Conservation (phyloP, 2,888 invertebrate species). For the Gisinianus flammeolus region DNA sequence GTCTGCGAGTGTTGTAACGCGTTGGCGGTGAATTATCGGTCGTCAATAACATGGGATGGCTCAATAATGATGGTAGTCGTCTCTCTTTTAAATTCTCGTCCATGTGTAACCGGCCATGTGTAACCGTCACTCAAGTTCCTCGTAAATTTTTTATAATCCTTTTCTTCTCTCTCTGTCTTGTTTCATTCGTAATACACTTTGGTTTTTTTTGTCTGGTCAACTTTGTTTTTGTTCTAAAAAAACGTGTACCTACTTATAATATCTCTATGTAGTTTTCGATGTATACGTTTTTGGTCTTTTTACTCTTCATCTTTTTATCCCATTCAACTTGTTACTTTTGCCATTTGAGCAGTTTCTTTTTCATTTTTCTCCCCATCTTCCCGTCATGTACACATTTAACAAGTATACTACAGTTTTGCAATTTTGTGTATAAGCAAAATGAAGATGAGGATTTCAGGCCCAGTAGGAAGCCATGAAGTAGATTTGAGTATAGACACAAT, state of each 20-base stretch:
- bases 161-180: background rate
- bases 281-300: background rate
- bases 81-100: background rate
- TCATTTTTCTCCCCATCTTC: no score
- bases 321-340: background rate
- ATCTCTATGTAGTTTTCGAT: background rate
- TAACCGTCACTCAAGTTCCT: conserved; percentile 24
- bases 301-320: background rate
- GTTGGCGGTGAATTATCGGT: conserved; percentile 31
- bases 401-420: no score
- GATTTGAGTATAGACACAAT: no score
- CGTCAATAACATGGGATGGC: conserved; percentile 16
- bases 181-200: background rate
- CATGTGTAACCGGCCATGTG: background rate
- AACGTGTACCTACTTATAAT: background rate
- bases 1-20: background rate
- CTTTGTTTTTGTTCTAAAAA: background rate
- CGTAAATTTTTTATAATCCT: conserved; percentile 22
- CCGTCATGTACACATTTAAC: no score
- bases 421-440: no score
- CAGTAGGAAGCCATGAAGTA: no score
- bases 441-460: no score
- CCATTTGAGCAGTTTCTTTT: background rate
- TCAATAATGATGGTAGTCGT: conserved; percentile 17
- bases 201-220: background rate